A percentile compares a stretch with the other conserved stretches of the same genome.
Evolutionary conservation across 2,888 invertebrate species (phyloP).

Genomic region (Agrotis segetum): DNA sequence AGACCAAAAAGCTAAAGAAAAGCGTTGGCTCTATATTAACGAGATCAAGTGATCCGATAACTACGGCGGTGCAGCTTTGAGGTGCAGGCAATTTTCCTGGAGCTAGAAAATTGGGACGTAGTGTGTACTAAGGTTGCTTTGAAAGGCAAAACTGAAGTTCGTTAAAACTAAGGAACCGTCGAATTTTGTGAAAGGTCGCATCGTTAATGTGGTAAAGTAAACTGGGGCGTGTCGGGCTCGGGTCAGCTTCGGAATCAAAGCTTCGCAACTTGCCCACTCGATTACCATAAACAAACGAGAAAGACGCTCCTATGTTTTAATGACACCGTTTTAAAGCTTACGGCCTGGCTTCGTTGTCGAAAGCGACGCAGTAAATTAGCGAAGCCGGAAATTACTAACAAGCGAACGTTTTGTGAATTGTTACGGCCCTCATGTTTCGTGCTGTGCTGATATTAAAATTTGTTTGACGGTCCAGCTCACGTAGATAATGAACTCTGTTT

Average conservation of each 20-base stretch:
- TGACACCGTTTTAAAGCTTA: conserved; percentile 84
- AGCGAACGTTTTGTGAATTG: conserved; percentile 58
- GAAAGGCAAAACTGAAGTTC: conserved; percentile 77
- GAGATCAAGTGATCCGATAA: conserved; percentile 73
- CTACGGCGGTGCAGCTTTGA: conserved; percentile 69
- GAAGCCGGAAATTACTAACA: conserved; percentile 67
- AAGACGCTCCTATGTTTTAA: conserved; percentile 86
- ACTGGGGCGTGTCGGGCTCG: conserved; percentile 77
- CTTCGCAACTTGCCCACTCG: conserved; percentile 86
- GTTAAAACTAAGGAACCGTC: conserved; percentile 78
- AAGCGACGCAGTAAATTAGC: conserved; percentile 73
- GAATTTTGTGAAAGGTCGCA: conserved; percentile 82
- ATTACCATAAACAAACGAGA: conserved; percentile 90
- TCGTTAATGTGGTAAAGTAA: conserved; percentile 82
- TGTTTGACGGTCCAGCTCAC: conserved; percentile 51
- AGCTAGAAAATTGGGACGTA: conserved; percentile 67
- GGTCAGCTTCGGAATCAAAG: conserved; percentile 84
- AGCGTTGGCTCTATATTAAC: conserved; percentile 66
- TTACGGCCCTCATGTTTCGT: conserved; percentile 42
- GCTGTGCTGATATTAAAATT: conserved; percentile 53
- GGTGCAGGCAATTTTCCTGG: conserved; percentile 68
- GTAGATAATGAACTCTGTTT: conserved; percentile 45
- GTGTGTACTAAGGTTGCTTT: conserved; percentile 71
- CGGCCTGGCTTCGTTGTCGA: conserved; percentile 64
- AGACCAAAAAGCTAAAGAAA: conserved; percentile 63